These are phyloP conservation scores for Lasioglossum vierecki DNA, from an alignment of 2,888 invertebrate species.

Conservation along the genomic window DNA sequence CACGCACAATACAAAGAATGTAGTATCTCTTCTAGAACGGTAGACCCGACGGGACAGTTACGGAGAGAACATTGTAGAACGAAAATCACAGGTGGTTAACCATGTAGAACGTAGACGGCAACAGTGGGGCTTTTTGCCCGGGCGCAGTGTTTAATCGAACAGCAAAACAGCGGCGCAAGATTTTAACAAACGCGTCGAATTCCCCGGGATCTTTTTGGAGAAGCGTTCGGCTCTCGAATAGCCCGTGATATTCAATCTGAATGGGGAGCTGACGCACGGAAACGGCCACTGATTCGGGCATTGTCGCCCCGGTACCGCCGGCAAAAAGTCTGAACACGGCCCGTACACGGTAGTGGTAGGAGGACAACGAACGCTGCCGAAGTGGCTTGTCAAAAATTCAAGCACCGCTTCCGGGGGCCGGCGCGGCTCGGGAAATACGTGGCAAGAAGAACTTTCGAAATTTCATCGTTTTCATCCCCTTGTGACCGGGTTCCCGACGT, in stretches of 20 bases:
- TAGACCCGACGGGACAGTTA: too few species aligned
- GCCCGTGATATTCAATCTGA: constrained; percentile 17
- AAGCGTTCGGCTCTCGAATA: background rate
- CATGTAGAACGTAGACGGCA: background rate
- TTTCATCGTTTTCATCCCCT: constrained; percentile 13
- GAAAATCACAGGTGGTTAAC: background rate
- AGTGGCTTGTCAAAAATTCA: constrained; percentile 32
- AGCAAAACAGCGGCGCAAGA: background rate
- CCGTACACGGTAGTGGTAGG: background rate
- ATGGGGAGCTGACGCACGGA: constrained; percentile 4
- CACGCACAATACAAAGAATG: background rate
- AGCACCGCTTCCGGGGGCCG: constrained; percentile 10
- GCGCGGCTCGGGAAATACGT: constrained; percentile 10
- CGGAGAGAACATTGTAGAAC: background rate
- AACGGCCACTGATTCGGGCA: constrained; percentile 22
- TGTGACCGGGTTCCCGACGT: constrained; percentile 14
- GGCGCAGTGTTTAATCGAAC: background rate
- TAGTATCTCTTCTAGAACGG: background rate
- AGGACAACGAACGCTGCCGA: background rate
- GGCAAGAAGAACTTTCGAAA: constrained; percentile 23
- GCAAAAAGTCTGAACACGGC: constrained; percentile 13
- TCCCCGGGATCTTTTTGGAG: background rate
- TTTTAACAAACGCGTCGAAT: constrained; percentile 5
- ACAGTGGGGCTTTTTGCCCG: background rate
- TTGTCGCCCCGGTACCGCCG: background rate